Conservation (phyloP, 2,113 vertebrate species). For the Eubucco bourcierii region DNA sequence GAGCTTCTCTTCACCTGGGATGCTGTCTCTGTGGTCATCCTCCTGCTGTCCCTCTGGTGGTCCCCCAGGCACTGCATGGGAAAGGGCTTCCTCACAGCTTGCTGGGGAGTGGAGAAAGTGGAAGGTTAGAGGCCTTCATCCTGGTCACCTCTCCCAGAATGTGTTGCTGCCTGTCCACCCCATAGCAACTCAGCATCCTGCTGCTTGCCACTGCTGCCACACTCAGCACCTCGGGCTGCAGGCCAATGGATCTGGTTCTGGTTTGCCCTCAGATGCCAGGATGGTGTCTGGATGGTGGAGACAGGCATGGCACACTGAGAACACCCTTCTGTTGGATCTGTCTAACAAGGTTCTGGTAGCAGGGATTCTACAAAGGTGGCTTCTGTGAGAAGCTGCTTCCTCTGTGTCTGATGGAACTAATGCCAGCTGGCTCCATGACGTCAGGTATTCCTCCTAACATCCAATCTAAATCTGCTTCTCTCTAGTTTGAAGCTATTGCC, state of each 20-base stretch:
- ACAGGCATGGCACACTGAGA: background rate
- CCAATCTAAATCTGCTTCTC: too few species aligned
- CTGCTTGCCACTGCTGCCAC: background rate
- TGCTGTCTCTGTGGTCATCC: background rate
- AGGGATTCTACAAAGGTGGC: background rate
- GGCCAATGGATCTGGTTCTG: fast-evolving
- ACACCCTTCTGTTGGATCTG: background rate
- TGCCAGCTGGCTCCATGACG: too few species aligned
- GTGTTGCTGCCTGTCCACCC: background rate
- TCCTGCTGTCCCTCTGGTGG: background rate
- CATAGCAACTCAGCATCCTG: background rate
- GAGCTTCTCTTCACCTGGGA: background rate
- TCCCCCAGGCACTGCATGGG: fast-evolving
- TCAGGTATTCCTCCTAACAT: too few species aligned
- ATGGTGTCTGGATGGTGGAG: background rate
- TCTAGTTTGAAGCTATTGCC: too few species aligned
- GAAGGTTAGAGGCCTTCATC: background rate
- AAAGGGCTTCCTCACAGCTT: background rate
- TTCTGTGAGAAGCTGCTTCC: too few species aligned
- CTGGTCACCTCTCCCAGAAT: background rate
- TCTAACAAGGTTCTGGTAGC: background rate
- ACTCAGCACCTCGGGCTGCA: background rate
- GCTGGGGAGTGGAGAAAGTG: background rate
- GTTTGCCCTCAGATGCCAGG: background rate
- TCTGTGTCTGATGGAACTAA: too few species aligned